Evolutionary conservation across 2,888 invertebrate species (phyloP).

Genomic region (Drosophila meridiana): DNA sequence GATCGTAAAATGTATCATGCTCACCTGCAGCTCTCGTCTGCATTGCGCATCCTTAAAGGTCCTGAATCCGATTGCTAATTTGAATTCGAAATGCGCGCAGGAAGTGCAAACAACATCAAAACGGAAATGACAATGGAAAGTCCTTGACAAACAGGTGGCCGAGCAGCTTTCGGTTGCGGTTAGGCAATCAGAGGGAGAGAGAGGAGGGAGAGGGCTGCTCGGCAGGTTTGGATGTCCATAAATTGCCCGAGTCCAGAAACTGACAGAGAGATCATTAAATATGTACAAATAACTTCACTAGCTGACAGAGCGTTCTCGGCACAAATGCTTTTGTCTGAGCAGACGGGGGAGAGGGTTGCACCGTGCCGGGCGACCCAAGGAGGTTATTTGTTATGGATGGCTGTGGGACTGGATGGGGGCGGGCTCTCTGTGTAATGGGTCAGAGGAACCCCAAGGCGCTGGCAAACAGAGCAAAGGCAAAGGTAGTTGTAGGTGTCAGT

Average conservation of each 20-base stretch:
- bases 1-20: neutral
- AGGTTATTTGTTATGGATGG: neutral
- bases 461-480: conserved; percentile 38
- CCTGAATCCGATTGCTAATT: conserved; percentile 12
- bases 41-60: neutral
- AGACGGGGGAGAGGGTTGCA: neutral
- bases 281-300: conserved; percentile 64
- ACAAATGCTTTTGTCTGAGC: conserved; percentile 61
- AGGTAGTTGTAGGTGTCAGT: conserved; percentile 16
- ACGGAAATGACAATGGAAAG: conserved; percentile 48
- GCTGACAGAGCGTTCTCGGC: conserved; percentile 31
- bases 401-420: neutral
- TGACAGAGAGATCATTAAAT: conserved; percentile 56
- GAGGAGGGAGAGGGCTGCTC: neutral
- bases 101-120: conserved; percentile 18
- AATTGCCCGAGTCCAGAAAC: conserved; percentile 15
- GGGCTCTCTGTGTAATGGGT: conserved; percentile 15
- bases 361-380: neutral
- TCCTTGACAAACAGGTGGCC: conserved; percentile 41
- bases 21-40: neutral
- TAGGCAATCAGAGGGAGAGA: neutral
- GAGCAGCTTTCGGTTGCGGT: conserved; percentile 21
- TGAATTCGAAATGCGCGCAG: conserved; percentile 31
- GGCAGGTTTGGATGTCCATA: neutral
- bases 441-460: conserved; percentile 43